phyloP scores from a whole-genome alignment of 2,797 vertebrate species.

The Monodelphis domestica region DNA sequence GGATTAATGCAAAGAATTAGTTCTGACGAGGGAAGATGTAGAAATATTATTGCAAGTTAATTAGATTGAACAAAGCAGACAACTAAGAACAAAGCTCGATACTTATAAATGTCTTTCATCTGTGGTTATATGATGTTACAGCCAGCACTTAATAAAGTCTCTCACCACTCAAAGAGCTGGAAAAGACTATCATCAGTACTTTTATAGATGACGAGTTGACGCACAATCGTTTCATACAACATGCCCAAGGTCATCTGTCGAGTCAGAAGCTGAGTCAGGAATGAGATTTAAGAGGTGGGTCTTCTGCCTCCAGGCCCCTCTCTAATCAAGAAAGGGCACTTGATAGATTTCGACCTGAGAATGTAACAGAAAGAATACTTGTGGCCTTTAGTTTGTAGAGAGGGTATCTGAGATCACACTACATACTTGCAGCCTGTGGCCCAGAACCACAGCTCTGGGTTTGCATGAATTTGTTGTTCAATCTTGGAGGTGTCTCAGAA shows the following conservation, averaged over 20 bases:
- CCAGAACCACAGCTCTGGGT: not conserved
- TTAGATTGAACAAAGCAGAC: slow-evolving; percentile 44
- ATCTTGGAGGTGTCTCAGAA: not conserved
- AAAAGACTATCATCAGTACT: not conserved
- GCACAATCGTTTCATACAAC: not conserved
- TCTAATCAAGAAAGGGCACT: not conserved
- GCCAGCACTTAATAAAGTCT: slow-evolving; percentile 25
- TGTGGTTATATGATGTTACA: slow-evolving; percentile 39
- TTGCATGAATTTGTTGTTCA: not conserved
- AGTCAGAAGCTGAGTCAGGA: slow-evolving; percentile 38
- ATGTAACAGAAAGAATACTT: not conserved
- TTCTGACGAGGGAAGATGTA: slow-evolving; percentile 37
- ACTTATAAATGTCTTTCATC: slow-evolving; percentile 45
- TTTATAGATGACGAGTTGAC: slow-evolving; percentile 44
- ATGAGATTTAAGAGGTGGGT: not conserved
- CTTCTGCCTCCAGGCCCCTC: slow-evolving; percentile 8
- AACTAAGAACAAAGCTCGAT: slow-evolving; percentile 31
- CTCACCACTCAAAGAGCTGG: not conserved
- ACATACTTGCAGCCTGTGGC: not conserved
- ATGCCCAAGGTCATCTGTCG: not conserved
- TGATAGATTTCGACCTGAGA: not conserved
- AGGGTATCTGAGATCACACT: not conserved
- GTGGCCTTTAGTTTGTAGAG: slow-evolving; percentile 1
- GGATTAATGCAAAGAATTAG: not conserved
- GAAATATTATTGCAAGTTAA: not conserved